Conservation (phyloP, 2,113 vertebrate species). For the Hemibagrus wyckioides region DNA sequence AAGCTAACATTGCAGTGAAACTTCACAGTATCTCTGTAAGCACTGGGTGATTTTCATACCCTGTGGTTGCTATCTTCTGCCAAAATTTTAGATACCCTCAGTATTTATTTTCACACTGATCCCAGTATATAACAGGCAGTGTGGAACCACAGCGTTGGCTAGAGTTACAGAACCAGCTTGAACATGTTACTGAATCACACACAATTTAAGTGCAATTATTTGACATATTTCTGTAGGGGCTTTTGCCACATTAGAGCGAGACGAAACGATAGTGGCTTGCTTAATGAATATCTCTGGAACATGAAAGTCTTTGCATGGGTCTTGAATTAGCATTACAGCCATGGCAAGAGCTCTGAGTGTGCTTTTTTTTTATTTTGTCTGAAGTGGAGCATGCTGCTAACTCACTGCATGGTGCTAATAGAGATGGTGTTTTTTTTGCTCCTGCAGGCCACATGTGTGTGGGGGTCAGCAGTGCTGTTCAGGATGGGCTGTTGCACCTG, state of each 20-base stretch:
- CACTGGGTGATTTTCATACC: conserved; percentile 19
- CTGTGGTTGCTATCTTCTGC: conserved; percentile 12
- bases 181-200: conserved; percentile 62
- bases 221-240: conserved; percentile 56
- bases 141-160: conserved; percentile 54
- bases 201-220: conserved; percentile 62
- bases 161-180: conserved; percentile 62
- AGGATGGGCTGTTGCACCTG: conserved; percentile 86
- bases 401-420: conserved; percentile 1
- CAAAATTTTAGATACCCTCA: conserved; percentile 57
- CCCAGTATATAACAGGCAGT: conserved; percentile 38
- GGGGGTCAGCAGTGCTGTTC: conserved; percentile 93
- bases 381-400: conserved; percentile 12
- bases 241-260: conserved; percentile 53
- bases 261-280: conserved; percentile 47
- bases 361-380: conserved; percentile 45
- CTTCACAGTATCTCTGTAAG: background rate
- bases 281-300: conserved; percentile 44
- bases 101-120: conserved; percentile 59
- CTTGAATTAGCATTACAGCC: conserved; percentile 9
- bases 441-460: conserved; percentile 87
- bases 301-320: conserved; percentile 37
- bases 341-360: background rate
- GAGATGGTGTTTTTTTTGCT: conserved; percentile 42
- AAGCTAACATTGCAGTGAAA: conserved; percentile 55